Base-by-base conservation (phyloP, 2,113 vertebrate species). In the Ciconia stormi region DNA sequence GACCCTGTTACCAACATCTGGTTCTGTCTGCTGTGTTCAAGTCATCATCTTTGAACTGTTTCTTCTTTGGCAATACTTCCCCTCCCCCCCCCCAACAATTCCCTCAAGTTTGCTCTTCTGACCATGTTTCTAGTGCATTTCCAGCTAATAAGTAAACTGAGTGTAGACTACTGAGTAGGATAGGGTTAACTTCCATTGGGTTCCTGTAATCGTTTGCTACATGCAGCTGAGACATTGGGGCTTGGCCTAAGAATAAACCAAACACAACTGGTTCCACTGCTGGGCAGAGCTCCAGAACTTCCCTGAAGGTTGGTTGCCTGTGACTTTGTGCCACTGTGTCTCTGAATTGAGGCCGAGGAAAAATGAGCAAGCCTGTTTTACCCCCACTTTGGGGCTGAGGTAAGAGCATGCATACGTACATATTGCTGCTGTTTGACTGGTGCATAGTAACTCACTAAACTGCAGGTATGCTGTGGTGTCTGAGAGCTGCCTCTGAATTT, bases 401-500 rank as follows among this genome's bases (percentile, higher is more conserved):
- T 91, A 88, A 95, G 91, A 93, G 44, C 10, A 20, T 2, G 53
- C 21, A 61, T 63, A 21, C 29, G 3, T 32, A 13, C 22, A 38
- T 38, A 38, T 38, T 77, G 36, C 63, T 91, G 49, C 9, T 88
- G 49, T 73, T 88, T 63, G 71, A 53, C 52, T 69, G 59, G 27
- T 29, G 38, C 7, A 2, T 78, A 40, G 96, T 96, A 74, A 96
- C 49, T 94, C 47, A 97, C 95, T 95, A 96, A 96, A 26, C 83
- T 30, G 9, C 46, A 30, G 65, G 16, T 65, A 12, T 17, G 29
- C 63, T n/a, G 10, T 9, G 19, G 34, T 70, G 34, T 79, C 38
- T 86, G 58, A 82, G 47, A 78, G 7, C 29, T 79, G 74, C 38
- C 61, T 61, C 34, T 7, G 11, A n/a, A 59, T 44, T 61, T 69